Conservation (phyloP, 2,888 invertebrate species). For the Philhelius pedissequus region DNA sequence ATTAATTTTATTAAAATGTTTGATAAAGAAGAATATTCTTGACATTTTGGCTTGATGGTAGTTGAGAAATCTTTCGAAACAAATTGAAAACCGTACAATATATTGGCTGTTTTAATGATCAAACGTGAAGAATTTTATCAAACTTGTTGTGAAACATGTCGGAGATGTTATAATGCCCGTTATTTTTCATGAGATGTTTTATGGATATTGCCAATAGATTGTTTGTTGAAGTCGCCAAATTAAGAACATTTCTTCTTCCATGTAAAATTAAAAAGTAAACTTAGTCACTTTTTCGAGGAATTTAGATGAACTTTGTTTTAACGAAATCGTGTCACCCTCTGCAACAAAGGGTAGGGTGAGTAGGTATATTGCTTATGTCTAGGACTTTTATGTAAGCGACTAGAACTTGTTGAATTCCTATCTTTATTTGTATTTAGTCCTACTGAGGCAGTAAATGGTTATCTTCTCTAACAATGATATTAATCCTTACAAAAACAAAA, state of each 20-base stretch:
- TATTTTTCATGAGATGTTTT: no score
- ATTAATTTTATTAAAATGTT: no score
- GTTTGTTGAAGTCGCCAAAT: neutral
- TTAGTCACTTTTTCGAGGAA: constrained; percentile 28
- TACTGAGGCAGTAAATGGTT: neutral
- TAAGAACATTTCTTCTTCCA: neutral
- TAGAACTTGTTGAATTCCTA: constrained; percentile 58
- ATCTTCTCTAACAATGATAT: neutral
- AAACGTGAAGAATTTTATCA: no score
- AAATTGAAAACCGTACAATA: no score
- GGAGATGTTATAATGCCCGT: no score
- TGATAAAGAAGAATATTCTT: no score
- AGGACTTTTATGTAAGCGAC: constrained; percentile 16
- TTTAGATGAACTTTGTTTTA: constrained; percentile 60
- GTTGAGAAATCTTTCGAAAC: no score
- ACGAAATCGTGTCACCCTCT: constrained; percentile 36
- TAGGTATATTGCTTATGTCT: neutral
- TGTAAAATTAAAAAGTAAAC: constrained; percentile 33
- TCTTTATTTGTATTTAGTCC: constrained; percentile 8
- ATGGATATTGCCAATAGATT: no score
- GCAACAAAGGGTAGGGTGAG: neutral
- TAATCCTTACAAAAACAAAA: neutral
- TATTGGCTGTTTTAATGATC: no score
- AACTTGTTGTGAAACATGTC: no score
- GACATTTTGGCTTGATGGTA: no score